phyloP scores from a whole-genome alignment of 64 coral and sea anemone species.

The Stichodactyla mertensii region DNA sequence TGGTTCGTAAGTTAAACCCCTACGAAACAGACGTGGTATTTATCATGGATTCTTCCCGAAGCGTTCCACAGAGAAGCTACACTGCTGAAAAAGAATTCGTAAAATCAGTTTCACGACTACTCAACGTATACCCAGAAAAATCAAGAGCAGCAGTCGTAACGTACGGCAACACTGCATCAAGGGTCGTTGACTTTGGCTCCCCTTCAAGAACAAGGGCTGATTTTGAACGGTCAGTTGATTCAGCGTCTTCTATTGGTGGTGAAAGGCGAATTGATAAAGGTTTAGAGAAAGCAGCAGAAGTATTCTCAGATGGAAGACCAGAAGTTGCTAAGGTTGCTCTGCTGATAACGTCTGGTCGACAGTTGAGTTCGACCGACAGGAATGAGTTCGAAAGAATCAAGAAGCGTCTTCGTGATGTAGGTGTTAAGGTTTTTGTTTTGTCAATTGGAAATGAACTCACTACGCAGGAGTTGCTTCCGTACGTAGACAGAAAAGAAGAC shows the following conservation, averaged over 20 bases:
- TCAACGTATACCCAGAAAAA: slow-evolving; percentile 45
- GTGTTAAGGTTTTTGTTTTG: slow-evolving; percentile 54
- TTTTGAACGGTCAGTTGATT: not conserved
- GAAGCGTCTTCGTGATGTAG: slow-evolving; percentile 39
- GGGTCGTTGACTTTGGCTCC: not conserved
- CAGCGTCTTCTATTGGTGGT: not conserved
- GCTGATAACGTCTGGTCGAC: slow-evolving; percentile 31
- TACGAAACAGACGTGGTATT: slow-evolving; percentile 46
- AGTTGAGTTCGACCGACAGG: not conserved
- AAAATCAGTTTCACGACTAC: slow-evolving; percentile 47
- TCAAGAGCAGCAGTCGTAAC: slow-evolving; percentile 40
- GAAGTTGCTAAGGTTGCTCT: slow-evolving; percentile 19
- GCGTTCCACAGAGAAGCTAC: slow-evolving; percentile 22
- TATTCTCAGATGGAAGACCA: slow-evolving; percentile 24
- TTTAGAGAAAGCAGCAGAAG: slow-evolving; percentile 14
- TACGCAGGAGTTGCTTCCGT: not conserved
- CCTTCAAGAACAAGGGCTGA: not conserved
- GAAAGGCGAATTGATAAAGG: slow-evolving; percentile 64
- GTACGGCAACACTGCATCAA: slow-evolving; percentile 21
- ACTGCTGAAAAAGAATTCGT: slow-evolving; percentile 54
- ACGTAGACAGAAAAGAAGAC: slow-evolving; percentile 27
- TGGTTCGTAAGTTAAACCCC: not conserved
- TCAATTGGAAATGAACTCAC: slow-evolving; percentile 23
- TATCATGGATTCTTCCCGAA: slow-evolving; percentile 36
- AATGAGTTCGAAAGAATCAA: slow-evolving; percentile 20